Conservation (phyloP, 2,888 invertebrate species). For the Incurvaria masculella region DNA sequence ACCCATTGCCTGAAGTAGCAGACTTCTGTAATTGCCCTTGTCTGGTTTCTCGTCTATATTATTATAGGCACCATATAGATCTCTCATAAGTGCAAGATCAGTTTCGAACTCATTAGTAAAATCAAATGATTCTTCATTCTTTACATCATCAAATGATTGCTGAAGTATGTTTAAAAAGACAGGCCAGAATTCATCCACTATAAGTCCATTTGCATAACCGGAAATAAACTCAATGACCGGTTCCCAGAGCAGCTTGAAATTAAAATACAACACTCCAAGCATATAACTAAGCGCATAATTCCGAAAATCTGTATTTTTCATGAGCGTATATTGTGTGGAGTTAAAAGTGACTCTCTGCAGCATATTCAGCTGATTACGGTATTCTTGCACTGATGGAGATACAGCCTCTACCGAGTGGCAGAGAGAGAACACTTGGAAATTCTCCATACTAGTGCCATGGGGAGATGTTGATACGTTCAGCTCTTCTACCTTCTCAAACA, state of each 20-base stretch:
- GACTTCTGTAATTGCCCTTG: slow-evolving; percentile 69
- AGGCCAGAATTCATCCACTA: slow-evolving; percentile 67
- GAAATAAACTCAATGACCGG: slow-evolving; percentile 74
- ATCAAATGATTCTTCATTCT: slow-evolving; percentile 30
- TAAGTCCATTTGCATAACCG: slow-evolving; percentile 65
- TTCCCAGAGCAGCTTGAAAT: slow-evolving; percentile 89
- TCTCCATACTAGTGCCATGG: slow-evolving; percentile 34
- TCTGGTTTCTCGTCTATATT: slow-evolving; percentile 61
- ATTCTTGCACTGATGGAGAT: slow-evolving; percentile 70
- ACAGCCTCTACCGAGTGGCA: slow-evolving; percentile 71
- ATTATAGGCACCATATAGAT: slow-evolving; percentile 36
- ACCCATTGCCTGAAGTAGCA: slow-evolving; percentile 78
- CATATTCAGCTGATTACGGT: slow-evolving; percentile 71
- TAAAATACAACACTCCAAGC: slow-evolving; percentile 78
- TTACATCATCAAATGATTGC: slow-evolving; percentile 44
- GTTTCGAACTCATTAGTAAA: slow-evolving; percentile 37
- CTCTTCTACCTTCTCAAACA: slow-evolving; percentile 59
- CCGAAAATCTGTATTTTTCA: slow-evolving; percentile 55
- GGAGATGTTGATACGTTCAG: slow-evolving; percentile 33
- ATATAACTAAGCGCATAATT: slow-evolving; percentile 72
- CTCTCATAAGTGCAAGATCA: slow-evolving; percentile 27
- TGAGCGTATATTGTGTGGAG: slow-evolving; percentile 55
- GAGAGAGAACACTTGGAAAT: slow-evolving; percentile 60
- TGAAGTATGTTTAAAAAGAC: slow-evolving; percentile 61
- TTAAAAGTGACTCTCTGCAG: slow-evolving; percentile 71